phyloP scores from a whole-genome alignment of 1,140 invertebrate species.

The Drosophila lini region DNA sequence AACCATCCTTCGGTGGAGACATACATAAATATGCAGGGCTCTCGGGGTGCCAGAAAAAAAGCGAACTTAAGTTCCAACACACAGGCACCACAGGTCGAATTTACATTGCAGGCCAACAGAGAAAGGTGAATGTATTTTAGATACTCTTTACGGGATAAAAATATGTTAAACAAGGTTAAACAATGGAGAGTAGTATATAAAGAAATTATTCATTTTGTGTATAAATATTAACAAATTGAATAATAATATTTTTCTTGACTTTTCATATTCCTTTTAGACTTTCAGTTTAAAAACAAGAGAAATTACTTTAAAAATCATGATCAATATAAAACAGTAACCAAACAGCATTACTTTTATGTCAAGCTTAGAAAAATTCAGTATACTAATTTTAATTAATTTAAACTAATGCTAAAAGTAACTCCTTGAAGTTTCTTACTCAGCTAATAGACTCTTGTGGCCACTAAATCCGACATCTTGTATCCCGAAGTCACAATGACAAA shows the following conservation, averaged over 20 bases:
- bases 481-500: constrained; percentile 46
- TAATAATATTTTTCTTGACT: background rate
- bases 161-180: background rate
- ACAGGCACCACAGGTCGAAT: constrained; percentile 11
- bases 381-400: background rate
- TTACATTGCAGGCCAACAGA: constrained; percentile 29
- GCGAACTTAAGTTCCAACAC: constrained; percentile 20
- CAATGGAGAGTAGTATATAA: background rate
- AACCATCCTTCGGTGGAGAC: constrained; percentile 17
- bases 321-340: background rate
- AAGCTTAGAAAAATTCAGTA: background rate
- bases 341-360: fast-evolving
- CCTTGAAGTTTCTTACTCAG: background rate
- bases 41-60: constrained; percentile 45
- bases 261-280: no score
- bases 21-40: constrained; percentile 54
- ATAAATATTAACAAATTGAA: background rate
- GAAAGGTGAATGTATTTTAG: background rate
- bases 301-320: background rate
- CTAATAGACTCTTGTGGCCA: constrained; percentile 4
- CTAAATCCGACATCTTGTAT: constrained; percentile 9
- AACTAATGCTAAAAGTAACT: background rate
- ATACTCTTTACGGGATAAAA: constrained; percentile 9
- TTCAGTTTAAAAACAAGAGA: no score
- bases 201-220: no score